Percentiles rank a stretch among this genome's conserved stretches.
Evolutionary conservation across 2,113 vertebrate genomes (phyloP).

Genomic region (Mus pahari): DNA sequence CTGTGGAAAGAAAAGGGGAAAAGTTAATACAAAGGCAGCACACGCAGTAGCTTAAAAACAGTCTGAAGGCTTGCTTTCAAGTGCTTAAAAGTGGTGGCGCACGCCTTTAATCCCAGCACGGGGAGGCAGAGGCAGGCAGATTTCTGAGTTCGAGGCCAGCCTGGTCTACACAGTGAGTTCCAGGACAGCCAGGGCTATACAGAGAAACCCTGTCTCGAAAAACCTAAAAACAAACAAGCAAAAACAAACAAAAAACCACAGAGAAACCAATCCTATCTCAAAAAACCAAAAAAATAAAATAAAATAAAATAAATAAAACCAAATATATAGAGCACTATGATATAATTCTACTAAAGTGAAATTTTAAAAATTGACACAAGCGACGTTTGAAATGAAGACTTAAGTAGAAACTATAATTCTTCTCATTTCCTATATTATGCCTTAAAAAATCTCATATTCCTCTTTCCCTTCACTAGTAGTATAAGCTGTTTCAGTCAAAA

Average conservation of each 20-base stretch:
- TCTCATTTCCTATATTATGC: neutral
- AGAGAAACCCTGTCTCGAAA: too few relatives aligned
- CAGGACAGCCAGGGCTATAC: too few relatives aligned
- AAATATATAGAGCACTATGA: neutral
- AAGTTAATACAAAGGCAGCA: conserved; percentile 56
- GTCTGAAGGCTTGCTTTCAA: neutral
- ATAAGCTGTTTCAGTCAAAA: conserved; percentile 28
- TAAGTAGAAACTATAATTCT: neutral
- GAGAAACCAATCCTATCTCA: too few relatives aligned
- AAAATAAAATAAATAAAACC: too few relatives aligned
- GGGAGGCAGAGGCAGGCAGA: too few relatives aligned
- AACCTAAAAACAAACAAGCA: too few relatives aligned
- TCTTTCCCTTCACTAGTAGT: neutral
- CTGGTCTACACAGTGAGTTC: too few relatives aligned
- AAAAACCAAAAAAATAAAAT: too few relatives aligned
- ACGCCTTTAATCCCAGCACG: too few relatives aligned
- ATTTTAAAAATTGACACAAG: conserved; percentile 47
- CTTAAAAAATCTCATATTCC: conserved; percentile 39
- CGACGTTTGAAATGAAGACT: conserved; percentile 13
- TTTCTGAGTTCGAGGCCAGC: too few relatives aligned
- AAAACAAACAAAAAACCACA: too few relatives aligned
- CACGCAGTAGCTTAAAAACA: conserved; percentile 17
- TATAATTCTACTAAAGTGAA: neutral
- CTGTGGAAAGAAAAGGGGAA: conserved; percentile 88
- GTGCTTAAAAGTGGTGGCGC: too few relatives aligned